These are phyloP conservation scores for Morpho deidamia DNA, from an alignment of 2,888 invertebrate genomes.

Conservation along the genomic window DNA sequence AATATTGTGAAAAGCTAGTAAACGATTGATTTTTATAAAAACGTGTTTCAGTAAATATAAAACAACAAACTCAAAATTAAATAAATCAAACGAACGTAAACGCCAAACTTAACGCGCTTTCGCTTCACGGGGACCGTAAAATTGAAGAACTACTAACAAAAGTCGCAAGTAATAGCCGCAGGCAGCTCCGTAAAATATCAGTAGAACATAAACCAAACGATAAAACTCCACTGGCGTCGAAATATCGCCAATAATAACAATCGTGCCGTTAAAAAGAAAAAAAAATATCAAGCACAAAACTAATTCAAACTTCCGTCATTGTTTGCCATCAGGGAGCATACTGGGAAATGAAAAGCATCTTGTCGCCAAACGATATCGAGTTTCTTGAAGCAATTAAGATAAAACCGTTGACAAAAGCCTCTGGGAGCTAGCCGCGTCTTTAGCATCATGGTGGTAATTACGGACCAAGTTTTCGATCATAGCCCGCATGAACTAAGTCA, in stretches of 20 bases:
- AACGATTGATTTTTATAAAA: no score
- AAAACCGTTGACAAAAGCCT: constrained; percentile 66
- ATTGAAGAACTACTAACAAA: constrained; percentile 12
- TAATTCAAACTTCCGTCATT: constrained; percentile 71
- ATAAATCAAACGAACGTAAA: constrained; percentile 5
- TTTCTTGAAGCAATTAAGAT: constrained; percentile 76
- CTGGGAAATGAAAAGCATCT: constrained; percentile 69
- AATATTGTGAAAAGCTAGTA: no score
- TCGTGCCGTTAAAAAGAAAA: constrained; percentile 45
- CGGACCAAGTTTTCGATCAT: constrained; percentile 40
- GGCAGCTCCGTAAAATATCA: constrained; percentile 7
- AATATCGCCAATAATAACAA: constrained; percentile 49
- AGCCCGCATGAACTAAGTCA: constrained; percentile 37
- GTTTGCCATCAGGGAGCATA: constrained; percentile 56
- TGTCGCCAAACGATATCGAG: constrained; percentile 73
- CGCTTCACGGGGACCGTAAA: constrained; percentile 5
- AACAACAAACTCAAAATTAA: background rate
- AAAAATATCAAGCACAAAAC: constrained; percentile 62
- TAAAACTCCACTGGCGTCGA: constrained; percentile 38
- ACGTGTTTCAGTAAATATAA: no score
- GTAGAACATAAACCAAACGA: constrained; percentile 15
- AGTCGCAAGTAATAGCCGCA: constrained; percentile 8
- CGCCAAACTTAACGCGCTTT: constrained; percentile 1
- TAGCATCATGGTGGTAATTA: constrained; percentile 45
- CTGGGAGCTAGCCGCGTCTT: constrained; percentile 38